phyloP scores from a whole-genome alignment of 2,113 vertebrate genomes.

The Maccullochella peelii region DNA sequence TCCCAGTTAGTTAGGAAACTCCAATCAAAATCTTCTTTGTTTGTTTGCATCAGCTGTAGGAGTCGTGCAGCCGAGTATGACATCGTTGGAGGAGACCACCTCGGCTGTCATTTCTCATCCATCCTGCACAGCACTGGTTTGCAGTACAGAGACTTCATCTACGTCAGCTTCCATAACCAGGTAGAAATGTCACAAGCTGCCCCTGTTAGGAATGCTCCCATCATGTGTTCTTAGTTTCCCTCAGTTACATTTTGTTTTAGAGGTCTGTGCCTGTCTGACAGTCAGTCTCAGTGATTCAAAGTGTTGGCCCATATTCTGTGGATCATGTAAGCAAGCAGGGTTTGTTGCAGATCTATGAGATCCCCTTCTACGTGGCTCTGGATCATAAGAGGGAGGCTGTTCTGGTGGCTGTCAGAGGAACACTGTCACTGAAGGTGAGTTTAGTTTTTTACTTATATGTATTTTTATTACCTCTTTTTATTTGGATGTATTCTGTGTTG shows the following conservation, averaged over 20 bases:
- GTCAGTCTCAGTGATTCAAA: background rate
- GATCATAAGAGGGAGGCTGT: slow-evolving; percentile 95
- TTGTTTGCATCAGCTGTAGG: slow-evolving; percentile 83
- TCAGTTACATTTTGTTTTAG: background rate
- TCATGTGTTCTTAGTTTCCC: background rate
- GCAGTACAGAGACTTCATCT: slow-evolving; percentile 95
- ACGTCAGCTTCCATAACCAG: slow-evolving; percentile 97
- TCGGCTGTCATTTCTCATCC: slow-evolving; percentile 92
- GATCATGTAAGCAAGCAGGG: background rate
- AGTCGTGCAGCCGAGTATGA: slow-evolving; percentile 84
- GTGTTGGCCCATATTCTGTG: background rate
- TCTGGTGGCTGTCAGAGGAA: slow-evolving; percentile 95
- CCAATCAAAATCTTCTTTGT: background rate
- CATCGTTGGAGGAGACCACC: slow-evolving; percentile 87
- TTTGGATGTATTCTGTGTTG: no score
- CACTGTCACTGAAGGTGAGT: slow-evolving; percentile 93
- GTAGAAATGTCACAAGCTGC: slow-evolving; percentile 63
- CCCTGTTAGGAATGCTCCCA: background rate
- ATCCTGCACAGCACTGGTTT: slow-evolving; percentile 92
- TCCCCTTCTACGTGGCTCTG: slow-evolving; percentile 95
- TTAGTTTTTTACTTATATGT: no score
- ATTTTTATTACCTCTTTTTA: no score
- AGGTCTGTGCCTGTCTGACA: background rate
- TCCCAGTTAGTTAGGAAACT: background rate
- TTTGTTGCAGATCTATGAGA: slow-evolving; percentile 92